phyloP scores from a whole-genome alignment of 2,113 vertebrate genomes.

The Neodon shergylaensis region DNA sequence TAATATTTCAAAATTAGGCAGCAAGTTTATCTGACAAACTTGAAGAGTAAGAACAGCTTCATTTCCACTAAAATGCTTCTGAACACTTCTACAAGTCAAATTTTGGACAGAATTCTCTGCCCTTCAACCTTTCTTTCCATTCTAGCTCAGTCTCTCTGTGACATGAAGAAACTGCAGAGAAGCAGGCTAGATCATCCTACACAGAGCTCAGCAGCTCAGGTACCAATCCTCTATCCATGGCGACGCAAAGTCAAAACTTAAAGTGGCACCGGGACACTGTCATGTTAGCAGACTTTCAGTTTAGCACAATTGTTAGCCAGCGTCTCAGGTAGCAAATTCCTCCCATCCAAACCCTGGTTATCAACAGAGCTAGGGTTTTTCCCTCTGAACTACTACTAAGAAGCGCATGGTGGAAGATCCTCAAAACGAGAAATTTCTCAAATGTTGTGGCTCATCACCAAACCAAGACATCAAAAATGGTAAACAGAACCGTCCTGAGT shows the following conservation, averaged over 20 bases:
- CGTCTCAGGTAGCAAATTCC: neutral
- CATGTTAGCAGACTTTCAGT: neutral
- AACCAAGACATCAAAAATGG: slow-evolving; percentile 1
- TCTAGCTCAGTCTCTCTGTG: neutral
- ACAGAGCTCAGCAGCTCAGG: neutral
- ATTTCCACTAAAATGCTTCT: neutral
- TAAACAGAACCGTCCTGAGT: slow-evolving; percentile 58
- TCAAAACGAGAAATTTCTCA: slow-evolving; percentile 14
- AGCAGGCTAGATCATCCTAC: neutral
- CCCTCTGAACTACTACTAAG: neutral
- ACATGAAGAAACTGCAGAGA: neutral
- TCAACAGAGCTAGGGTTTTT: neutral
- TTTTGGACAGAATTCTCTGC: neutral
- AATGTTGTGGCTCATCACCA: slow-evolving; percentile 56
- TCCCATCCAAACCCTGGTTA: neutral
- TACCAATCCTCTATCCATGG: neutral
- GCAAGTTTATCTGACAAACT: neutral
- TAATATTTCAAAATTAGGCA: neutral
- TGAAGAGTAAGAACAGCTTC: slow-evolving; percentile 15
- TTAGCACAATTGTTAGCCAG: neutral
- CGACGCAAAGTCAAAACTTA: neutral
- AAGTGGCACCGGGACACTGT: neutral
- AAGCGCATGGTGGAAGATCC: neutral
- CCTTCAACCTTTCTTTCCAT: neutral
- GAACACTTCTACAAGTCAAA: slow-evolving; percentile 21